These are phyloP conservation scores for Rhyzopertha dominica DNA, from an alignment of 1,140 invertebrate genomes.

Conservation along the genomic window DNA sequence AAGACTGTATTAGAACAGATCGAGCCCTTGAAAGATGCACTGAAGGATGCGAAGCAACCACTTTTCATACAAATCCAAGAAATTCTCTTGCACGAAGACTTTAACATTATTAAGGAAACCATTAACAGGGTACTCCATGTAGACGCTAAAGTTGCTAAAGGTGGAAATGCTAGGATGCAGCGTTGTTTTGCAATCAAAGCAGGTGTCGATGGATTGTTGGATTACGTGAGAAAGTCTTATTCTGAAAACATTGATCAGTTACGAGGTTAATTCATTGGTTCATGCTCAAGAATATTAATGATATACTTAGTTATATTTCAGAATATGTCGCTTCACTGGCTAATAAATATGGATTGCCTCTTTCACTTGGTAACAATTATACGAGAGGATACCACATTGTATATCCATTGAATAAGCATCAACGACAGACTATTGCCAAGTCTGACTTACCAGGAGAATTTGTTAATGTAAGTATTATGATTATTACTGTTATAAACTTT, in stretches of 20 bases:
- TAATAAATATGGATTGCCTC: conserved; percentile 58
- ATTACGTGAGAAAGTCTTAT: conserved; percentile 72
- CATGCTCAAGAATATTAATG: conserved; percentile 3
- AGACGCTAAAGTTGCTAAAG: conserved; percentile 59
- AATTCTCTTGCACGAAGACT: conserved; percentile 27
- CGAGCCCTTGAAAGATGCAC: conserved; percentile 56
- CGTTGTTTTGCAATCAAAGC: conserved; percentile 80
- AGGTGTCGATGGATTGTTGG: conserved; percentile 67
- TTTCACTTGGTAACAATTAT: conserved; percentile 61
- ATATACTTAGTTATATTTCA: conserved; percentile 21
- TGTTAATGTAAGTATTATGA: conserved; percentile 52
- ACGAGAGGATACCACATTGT: conserved; percentile 73
- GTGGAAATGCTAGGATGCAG: conserved; percentile 68
- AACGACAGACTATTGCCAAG: conserved; percentile 48
- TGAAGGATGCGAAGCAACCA: conserved; percentile 54
- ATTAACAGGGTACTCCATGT: conserved; percentile 68
- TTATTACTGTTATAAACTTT: too few species aligned
- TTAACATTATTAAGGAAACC: conserved; percentile 34
- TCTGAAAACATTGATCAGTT: conserved; percentile 72
- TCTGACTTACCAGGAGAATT: conserved; percentile 60
- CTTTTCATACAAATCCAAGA: conserved; percentile 48
- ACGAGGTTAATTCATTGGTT: conserved; percentile 50
- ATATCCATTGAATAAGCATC: conserved; percentile 48
- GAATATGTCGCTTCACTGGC: conserved; percentile 58
- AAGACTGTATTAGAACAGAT: conserved; percentile 73